These are phyloP conservation scores for Crioceris asparagi DNA, from an alignment of 2,888 invertebrate genomes.

Conservation along the genomic window DNA sequence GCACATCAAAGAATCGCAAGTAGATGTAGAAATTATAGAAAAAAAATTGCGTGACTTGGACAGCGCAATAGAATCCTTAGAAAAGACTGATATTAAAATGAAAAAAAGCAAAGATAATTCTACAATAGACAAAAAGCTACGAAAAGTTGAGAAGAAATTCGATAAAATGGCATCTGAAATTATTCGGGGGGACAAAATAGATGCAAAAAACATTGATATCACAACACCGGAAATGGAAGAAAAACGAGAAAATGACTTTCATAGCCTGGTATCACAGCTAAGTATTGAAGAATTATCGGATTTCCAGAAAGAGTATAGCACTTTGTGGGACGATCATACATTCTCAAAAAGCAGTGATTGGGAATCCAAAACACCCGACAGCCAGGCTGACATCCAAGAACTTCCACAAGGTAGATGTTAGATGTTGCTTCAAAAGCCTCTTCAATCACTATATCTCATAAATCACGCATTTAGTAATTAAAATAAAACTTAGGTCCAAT, in stretches of 20 bases:
- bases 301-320: constrained; percentile 39
- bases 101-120: constrained; percentile 7
- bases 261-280: constrained; percentile 41
- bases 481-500: too few species aligned
- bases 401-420: constrained; percentile 40
- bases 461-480: constrained; percentile 21
- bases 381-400: constrained; percentile 37
- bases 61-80: constrained; percentile 35
- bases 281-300: constrained; percentile 42
- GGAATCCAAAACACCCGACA: constrained; percentile 39
- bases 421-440: constrained; percentile 27
- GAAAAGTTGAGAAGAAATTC: constrained; percentile 41
- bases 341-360: constrained; percentile 37
- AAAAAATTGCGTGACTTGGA: constrained; percentile 36
- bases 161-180: constrained; percentile 43
- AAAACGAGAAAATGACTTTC: constrained; percentile 37
- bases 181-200: constrained; percentile 31
- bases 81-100: constrained; percentile 22
- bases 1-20: constrained; percentile 24
- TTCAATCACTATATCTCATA: constrained; percentile 21
- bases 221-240: constrained; percentile 33
- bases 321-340: constrained; percentile 40
- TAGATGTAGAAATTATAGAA: constrained; percentile 33
- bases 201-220: constrained; percentile 27
- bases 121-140: constrained; percentile 33